These are phyloP conservation scores for Epinotia brunnichana DNA, from an alignment of 2,888 invertebrate species.

Conservation along the genomic window DNA sequence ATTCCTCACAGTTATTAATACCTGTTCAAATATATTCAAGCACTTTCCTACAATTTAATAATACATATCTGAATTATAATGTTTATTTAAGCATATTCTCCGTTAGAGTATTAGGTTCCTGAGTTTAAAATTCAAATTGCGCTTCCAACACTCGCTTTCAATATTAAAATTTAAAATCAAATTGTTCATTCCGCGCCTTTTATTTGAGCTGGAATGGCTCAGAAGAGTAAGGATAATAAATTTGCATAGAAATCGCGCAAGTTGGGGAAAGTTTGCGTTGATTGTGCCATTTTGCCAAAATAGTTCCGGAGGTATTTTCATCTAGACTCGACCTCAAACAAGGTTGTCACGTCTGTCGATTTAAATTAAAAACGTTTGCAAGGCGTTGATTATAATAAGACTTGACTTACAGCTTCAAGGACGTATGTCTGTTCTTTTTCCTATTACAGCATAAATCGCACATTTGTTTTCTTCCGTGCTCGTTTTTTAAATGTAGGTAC, in stretches of 20 bases:
- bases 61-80: neutral
- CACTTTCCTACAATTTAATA: neutral
- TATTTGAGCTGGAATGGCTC: conserved; percentile 52
- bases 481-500: neutral
- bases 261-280: conserved; percentile 59
- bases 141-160: conserved; percentile 13
- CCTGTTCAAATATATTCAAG: neutral
- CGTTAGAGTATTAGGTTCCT: neutral
- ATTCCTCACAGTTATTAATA: neutral
- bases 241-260: conserved; percentile 64
- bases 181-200: conserved; percentile 48
- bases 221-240: conserved; percentile 54
- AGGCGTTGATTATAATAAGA: neutral
- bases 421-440: neutral
- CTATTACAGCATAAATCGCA: neutral
- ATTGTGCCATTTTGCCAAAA: conserved; percentile 58
- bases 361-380: conserved; percentile 14
- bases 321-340: conserved; percentile 55
- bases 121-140: conserved; percentile 5
- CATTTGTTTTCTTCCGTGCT: neutral
- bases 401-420: neutral
- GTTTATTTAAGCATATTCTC: neutral
- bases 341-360: conserved; percentile 50
- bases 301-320: conserved; percentile 66
- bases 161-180: conserved; percentile 42